Percentiles rank a stretch among this genome's conserved stretches.
phyloP scores from a whole-genome alignment of 2,888 invertebrate species.

The Dorcus parallelipipedus region DNA sequence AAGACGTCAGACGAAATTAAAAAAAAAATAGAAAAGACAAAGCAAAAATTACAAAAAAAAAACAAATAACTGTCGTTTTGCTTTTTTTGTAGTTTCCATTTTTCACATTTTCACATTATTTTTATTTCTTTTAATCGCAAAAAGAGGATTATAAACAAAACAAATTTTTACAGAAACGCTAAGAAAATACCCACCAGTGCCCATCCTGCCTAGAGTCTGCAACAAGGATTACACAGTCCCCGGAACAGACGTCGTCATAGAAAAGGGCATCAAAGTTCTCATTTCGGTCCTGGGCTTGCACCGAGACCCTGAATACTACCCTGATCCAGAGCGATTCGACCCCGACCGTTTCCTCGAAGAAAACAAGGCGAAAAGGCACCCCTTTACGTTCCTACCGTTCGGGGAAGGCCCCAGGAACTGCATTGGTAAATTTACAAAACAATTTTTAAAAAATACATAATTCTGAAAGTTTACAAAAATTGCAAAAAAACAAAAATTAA shows the following conservation, averaged over 20 bases:
- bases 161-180: conserved; percentile 36
- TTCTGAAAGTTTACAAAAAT: no score
- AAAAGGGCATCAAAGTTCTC: conserved; percentile 24
- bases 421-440: conserved; percentile 8
- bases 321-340: conserved; percentile 38
- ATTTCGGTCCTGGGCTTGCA: conserved; percentile 35
- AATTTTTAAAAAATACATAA: conserved; percentile 53
- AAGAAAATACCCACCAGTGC: conserved; percentile 40
- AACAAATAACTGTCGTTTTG: no score
- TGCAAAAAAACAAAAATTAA: no score
- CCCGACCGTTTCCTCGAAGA: conserved; percentile 38
- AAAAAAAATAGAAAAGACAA: no score
- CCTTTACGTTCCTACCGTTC: conserved; percentile 33
- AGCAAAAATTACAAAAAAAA: no score
- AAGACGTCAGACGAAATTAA: no score
- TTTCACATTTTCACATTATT: no score
- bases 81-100: no score
- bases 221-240: conserved; percentile 29
- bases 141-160: no score
- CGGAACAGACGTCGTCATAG: conserved; percentile 23
- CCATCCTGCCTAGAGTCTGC: conserved; percentile 30
- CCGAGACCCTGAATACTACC: conserved; percentile 36
- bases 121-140: no score
- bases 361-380: conserved; percentile 20
- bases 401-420: conserved; percentile 28